Evolutionary conservation across 37 sponge, comb jelly and placozoan genomes (phyloP).

Genomic region (Crambe crambe): DNA sequence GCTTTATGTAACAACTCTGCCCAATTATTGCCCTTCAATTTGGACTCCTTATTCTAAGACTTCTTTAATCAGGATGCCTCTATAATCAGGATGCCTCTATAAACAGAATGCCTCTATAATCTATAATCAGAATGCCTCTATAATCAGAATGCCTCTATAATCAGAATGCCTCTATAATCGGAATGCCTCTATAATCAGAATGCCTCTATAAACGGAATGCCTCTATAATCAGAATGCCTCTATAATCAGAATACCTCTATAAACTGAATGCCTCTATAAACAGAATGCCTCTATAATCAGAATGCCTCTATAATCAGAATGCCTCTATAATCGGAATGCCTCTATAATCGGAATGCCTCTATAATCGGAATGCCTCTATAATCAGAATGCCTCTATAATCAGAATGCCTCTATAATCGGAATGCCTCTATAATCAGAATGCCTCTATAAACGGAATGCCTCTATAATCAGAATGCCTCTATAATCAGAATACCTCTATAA

Average conservation of each 20-base stretch:
- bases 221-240: not conserved
- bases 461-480: not conserved
- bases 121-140: not conserved
- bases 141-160: not conserved
- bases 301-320: too few species aligned
- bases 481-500: not conserved
- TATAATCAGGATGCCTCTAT: not conserved
- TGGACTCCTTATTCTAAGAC: not conserved
- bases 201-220: too few species aligned
- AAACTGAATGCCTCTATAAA: not conserved
- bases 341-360: not conserved
- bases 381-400: not conserved
- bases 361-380: not conserved
- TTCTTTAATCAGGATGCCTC: not conserved
- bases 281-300: too few species aligned
- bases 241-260: not conserved
- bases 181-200: too few species aligned
- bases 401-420: too few species aligned
- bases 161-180: not conserved
- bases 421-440: too few species aligned
- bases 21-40: not conserved
- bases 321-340: too few species aligned
- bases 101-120: not conserved
- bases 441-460: too few species aligned
- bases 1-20: not conserved